These are phyloP conservation scores for Benitochromis conjunctus DNA, from an alignment of 2,113 vertebrate genomes.

Conservation along the genomic window DNA sequence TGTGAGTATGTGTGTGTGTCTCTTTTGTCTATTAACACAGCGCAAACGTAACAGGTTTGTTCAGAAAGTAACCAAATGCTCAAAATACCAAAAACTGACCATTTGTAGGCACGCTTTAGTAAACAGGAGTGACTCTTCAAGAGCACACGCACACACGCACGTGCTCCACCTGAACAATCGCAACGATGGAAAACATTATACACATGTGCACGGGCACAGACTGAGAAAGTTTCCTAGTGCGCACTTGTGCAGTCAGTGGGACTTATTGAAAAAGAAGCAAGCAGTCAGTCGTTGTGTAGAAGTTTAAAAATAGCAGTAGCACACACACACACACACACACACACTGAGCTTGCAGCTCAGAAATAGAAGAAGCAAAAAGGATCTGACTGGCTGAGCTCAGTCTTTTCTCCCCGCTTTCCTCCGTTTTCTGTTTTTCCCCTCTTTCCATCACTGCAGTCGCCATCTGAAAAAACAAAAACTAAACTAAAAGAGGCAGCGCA, in stretches of 20 bases:
- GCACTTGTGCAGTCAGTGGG: constrained; percentile 19
- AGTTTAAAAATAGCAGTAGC: constrained; percentile 49
- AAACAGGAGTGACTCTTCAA: not conserved
- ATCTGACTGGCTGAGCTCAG: not conserved
- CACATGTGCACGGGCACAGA: not conserved
- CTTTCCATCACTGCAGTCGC: not conserved
- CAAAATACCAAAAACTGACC: not conserved
- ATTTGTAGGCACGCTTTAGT: not conserved
- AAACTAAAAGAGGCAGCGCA: not conserved
- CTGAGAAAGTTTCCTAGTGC: constrained; percentile 36
- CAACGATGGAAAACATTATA: constrained; percentile 34
- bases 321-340: not conserved
- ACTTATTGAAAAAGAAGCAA: constrained; percentile 17
- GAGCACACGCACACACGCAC: not conserved
- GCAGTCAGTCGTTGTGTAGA: not conserved
- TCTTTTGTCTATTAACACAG: not conserved
- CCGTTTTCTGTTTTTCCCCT: not conserved
- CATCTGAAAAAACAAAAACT: not conserved
- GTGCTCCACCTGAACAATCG: constrained; percentile 14
- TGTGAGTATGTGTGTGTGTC: not conserved
- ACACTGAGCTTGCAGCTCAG: not conserved
- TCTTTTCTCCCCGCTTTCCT: not conserved
- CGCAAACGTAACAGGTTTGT: not conserved
- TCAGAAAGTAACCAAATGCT: not conserved
- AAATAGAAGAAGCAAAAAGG: constrained; percentile 28